Evolutionary conservation across 2,113 vertebrate genomes (phyloP).

Genomic region (Caracal caracal): DNA sequence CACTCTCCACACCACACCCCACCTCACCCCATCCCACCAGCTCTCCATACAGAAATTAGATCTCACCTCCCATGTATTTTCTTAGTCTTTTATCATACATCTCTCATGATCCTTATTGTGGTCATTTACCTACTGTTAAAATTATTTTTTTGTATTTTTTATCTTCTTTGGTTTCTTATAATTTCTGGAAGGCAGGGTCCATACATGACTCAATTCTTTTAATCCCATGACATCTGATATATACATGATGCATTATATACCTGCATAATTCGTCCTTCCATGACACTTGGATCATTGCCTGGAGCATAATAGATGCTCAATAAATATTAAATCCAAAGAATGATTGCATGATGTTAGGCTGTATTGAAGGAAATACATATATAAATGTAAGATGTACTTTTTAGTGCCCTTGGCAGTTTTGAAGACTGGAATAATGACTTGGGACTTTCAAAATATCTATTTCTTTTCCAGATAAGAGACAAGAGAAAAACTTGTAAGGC

Average conservation of each 20-base stretch:
- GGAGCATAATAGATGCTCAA: slow-evolving; percentile 37
- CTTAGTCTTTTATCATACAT: neutral
- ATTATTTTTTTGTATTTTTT: neutral
- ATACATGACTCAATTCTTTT: neutral
- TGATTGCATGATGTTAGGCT: neutral
- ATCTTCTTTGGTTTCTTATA: neutral
- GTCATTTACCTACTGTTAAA: neutral
- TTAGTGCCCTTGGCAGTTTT: slow-evolving; percentile 44
- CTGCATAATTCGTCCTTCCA: neutral
- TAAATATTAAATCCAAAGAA: slow-evolving; percentile 57
- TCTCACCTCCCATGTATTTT: accelerated
- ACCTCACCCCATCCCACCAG: neutral
- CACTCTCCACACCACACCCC: neutral
- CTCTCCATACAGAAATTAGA: neutral
- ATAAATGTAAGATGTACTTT: slow-evolving; percentile 19
- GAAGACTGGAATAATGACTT: slow-evolving; percentile 29
- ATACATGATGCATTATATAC: neutral
- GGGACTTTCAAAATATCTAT: neutral
- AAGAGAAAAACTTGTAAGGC: neutral
- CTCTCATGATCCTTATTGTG: neutral
- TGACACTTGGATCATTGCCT: slow-evolving; percentile 31
- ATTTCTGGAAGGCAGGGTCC: neutral
- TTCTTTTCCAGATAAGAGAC: neutral
- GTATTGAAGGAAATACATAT: slow-evolving; percentile 40
- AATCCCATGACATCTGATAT: neutral